Evolutionary conservation across 2,113 vertebrate genomes (phyloP), one percentile per base, ranked within the genome.

Genomic region (Sterrhoptilus dennistouni): DNA sequence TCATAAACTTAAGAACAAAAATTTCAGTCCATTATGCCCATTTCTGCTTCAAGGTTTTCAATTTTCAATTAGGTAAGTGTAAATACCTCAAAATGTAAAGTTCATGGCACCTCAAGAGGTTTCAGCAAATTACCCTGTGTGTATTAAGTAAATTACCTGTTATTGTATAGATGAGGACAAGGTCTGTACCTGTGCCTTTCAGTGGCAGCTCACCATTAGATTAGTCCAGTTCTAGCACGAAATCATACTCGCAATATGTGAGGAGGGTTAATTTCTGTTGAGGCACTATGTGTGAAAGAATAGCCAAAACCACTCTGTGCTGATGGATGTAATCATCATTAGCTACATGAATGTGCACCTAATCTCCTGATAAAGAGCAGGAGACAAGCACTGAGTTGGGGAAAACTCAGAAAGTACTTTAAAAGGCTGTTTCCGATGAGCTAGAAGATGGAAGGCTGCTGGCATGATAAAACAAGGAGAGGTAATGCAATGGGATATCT

Each of bases 211-310:
- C 75, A 47, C 74, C 47, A 76, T 47, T 54, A 87, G 38, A 74
- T 75, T 83, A 76, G 72, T 65, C 74, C 66, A 87, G 90, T 42
- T 91, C 47, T 28, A 84, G 47, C 69, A 63, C 6, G 28, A 90
- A 95, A 90, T 83, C 66, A 80, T 42, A 90, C 65, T 65, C 53
- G 71, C 70, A 85, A 60, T 38, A 71, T 65, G 56, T 23, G 27
- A 90, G 75, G 52, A 60, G 74, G 40, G 74, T 95, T 87, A 81
- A 78, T 87, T 94, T 91, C 63, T 95, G 69, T 68, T 66, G 87
- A 84, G 56, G n/a, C 5, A 5, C 31, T 71, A 1, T 27, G 21
- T 63, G 74, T 68, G 50, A 44, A 90, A 93, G 71, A 95, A 91
- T 44, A 88, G 78, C 78, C 88, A 52, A 77, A 92, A 71, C 38